A percentile compares a stretch with the other conserved stretches of the same genome.
phyloP scores from a whole-genome alignment of 2,113 vertebrate species.

The Bubo bubo region DNA sequence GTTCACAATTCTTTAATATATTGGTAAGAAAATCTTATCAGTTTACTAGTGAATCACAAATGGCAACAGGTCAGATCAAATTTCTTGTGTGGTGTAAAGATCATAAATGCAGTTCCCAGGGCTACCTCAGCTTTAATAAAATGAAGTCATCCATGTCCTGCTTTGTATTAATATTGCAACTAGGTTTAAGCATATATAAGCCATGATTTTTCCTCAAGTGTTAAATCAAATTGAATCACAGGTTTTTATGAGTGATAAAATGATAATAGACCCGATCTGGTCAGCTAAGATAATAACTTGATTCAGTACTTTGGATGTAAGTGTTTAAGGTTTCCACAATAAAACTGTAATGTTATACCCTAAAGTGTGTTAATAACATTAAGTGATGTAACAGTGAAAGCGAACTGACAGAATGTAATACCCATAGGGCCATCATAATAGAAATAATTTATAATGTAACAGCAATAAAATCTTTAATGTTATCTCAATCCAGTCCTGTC shows the following conservation, averaged over 20 bases:
- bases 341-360: conserved; percentile 96
- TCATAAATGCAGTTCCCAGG: conserved; percentile 68
- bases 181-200: conserved; percentile 67
- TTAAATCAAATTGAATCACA: conserved; percentile 81
- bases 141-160: conserved; percentile 78
- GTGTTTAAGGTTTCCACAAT: conserved; percentile 98
- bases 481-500: conserved; percentile 90
- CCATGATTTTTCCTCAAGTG: conserved; percentile 69
- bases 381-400: conserved; percentile 96
- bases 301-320: conserved; percentile 92
- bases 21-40: conserved; percentile 54
- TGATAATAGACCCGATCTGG: conserved; percentile 82
- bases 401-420: conserved; percentile 90
- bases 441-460: conserved; percentile 99
- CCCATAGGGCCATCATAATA: conserved; percentile 86
- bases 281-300: conserved; percentile 91
- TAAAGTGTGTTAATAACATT: conserved; percentile 99
- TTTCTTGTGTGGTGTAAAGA: conserved; percentile 40
- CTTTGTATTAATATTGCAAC: conserved; percentile 75
- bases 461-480: conserved; percentile 97
- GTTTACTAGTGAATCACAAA: conserved; percentile 61
- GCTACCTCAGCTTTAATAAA: conserved; percentile 79
- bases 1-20: conserved; percentile 11
- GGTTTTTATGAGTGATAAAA: conserved; percentile 81
- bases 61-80: conserved; percentile 68